These are phyloP conservation scores for Cryptoleucopteryx plumbea DNA, from an alignment of 2,113 vertebrate species.

Conservation along the genomic window DNA sequence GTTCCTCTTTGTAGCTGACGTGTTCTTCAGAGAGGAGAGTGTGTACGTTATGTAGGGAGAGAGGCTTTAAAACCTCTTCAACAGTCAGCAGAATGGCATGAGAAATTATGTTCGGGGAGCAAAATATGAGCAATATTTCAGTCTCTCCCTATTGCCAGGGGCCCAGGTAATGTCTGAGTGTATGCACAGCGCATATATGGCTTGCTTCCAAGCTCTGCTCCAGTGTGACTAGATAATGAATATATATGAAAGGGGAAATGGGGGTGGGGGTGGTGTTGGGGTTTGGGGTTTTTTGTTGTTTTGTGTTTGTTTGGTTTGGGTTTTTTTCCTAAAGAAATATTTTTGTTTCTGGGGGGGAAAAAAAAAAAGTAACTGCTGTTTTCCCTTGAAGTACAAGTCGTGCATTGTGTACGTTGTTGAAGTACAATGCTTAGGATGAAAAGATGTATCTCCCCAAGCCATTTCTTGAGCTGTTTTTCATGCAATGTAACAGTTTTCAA, in stretches of 20 bases:
- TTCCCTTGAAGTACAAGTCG: neutral
- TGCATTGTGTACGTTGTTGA: neutral
- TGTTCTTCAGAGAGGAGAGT: neutral
- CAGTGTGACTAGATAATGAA: neutral
- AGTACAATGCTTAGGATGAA: conserved; percentile 8
- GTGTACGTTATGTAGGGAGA: neutral
- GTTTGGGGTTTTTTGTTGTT: neutral
- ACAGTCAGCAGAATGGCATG: neutral
- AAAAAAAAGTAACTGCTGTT: neutral
- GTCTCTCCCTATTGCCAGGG: neutral
- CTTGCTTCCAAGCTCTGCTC: neutral
- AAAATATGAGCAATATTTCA: conserved; percentile 6
- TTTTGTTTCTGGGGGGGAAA: neutral
- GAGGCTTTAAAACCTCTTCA: neutral
- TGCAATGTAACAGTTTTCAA: neutral
- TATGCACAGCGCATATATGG: neutral
- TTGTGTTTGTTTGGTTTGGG: neutral
- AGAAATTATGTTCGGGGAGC: neutral
- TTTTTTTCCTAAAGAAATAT: neutral
- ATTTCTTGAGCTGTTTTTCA: conserved; percentile 33
- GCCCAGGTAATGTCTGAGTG: neutral
- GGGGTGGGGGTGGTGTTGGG: no score
- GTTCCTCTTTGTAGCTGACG: neutral
- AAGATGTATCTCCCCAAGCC: conserved; percentile 18
- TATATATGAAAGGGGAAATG: neutral